These are phyloP conservation scores for Zosterops hypoxanthus DNA, from an alignment of 2,113 vertebrate species.

Conservation along the genomic window DNA sequence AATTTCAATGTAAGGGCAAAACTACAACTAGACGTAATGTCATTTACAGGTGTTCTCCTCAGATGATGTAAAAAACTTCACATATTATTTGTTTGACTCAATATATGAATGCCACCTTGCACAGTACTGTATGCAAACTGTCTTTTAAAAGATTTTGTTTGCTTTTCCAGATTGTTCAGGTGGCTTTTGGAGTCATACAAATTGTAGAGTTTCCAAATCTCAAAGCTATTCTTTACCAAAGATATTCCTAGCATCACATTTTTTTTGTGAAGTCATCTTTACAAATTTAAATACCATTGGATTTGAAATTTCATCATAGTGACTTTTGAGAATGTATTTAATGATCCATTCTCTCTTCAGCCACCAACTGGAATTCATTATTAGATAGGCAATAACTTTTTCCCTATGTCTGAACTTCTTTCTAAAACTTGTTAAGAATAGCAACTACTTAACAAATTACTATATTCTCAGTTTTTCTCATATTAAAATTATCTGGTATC, in stretches of 20 bases:
- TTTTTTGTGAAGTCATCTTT: neutral
- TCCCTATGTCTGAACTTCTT: neutral
- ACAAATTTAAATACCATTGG: neutral
- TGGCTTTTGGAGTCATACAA: neutral
- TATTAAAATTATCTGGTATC: neutral
- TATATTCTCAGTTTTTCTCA: neutral
- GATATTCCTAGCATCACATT: neutral
- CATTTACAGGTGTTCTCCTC: neutral
- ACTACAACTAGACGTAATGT: neutral
- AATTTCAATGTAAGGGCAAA: neutral
- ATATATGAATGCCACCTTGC: neutral
- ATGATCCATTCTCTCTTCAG: neutral
- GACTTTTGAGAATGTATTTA: neutral
- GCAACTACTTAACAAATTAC: neutral
- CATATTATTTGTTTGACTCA: neutral
- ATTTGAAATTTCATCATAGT: neutral
- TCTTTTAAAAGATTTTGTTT: neutral
- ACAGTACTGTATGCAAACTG: neutral
- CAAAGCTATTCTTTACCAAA: neutral
- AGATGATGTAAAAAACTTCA: neutral
- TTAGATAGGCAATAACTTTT: neutral
- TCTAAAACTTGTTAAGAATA: neutral
- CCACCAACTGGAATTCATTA: neutral
- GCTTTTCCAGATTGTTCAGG: neutral
- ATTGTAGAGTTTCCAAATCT: neutral